These are phyloP conservation scores for Helleia helle DNA, from an alignment of 2,888 invertebrate genomes.

Conservation along the genomic window DNA sequence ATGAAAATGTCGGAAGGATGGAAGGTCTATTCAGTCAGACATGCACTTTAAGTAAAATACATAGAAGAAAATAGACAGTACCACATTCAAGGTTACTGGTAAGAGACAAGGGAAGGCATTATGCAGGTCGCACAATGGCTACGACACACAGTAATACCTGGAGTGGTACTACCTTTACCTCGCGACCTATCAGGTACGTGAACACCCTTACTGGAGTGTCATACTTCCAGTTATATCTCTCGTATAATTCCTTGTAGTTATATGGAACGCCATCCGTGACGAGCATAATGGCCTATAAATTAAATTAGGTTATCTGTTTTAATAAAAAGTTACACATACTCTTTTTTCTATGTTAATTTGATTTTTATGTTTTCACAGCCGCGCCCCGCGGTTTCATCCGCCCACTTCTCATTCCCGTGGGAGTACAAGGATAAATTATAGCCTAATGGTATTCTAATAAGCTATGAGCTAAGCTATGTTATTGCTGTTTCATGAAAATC, in stretches of 20 bases:
- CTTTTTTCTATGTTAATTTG: too few relatives aligned
- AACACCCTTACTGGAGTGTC: conserved; percentile 95
- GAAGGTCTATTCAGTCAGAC: conserved; percentile 14
- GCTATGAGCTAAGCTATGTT: too few relatives aligned
- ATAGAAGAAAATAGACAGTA: conserved; percentile 42
- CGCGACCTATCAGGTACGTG: conserved; percentile 97
- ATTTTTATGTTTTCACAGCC: too few relatives aligned
- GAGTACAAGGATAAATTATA: too few relatives aligned
- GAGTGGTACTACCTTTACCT: conserved; percentile 78
- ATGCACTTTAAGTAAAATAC: conserved; percentile 18
- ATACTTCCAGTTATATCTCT: conserved; percentile 87
- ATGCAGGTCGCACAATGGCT: conserved; percentile 72
- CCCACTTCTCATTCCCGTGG: too few relatives aligned
- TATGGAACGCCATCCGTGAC: conserved; percentile 99
- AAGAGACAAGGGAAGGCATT: conserved; percentile 54
- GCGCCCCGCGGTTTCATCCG: too few relatives aligned
- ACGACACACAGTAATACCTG: conserved; percentile 72
- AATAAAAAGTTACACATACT: too few relatives aligned
- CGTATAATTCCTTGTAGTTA: conserved; percentile 93
- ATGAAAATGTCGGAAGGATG: conserved; percentile 35
- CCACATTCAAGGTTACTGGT: conserved; percentile 70
- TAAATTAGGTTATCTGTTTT: too few relatives aligned
- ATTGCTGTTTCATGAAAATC: too few relatives aligned
- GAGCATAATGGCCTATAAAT: conserved; percentile 94
- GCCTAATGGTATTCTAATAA: too few relatives aligned